Evolutionary conservation across 2,888 invertebrate genomes (phyloP).

Genomic region (Erebia epiphron): DNA sequence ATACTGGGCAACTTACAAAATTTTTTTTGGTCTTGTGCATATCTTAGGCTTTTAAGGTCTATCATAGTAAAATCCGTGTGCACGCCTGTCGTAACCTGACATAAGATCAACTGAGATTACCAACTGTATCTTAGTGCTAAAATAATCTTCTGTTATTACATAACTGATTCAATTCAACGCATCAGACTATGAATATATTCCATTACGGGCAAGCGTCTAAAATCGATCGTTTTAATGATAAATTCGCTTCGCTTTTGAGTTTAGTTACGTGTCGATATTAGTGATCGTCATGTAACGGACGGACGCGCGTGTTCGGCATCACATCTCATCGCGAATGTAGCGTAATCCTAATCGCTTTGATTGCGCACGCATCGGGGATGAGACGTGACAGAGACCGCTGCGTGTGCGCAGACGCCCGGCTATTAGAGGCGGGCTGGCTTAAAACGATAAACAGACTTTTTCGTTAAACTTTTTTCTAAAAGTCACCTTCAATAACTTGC

Average conservation of each 20-base stretch:
- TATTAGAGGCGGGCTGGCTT: neutral
- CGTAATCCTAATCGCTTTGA: slow-evolving; percentile 48
- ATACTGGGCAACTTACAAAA: no score
- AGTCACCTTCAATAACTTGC: no score
- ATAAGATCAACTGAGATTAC: neutral
- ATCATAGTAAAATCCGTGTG: no score
- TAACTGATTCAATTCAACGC: slow-evolving; percentile 21
- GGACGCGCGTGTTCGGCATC: slow-evolving; percentile 47
- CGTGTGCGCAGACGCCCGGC: slow-evolving; percentile 34
- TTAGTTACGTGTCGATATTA: slow-evolving; percentile 75
- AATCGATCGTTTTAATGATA: slow-evolving; percentile 57
- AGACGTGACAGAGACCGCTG: slow-evolving; percentile 50
- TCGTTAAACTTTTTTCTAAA: no score
- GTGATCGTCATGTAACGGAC: slow-evolving; percentile 60
- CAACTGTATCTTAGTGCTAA: neutral
- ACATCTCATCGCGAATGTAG: slow-evolving; percentile 35
- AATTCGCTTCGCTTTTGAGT: slow-evolving; percentile 68
- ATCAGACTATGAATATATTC: slow-evolving; percentile 18
- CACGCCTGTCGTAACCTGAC: no score
- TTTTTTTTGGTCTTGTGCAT: no score
- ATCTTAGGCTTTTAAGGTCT: no score
- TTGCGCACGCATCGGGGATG: slow-evolving; percentile 60
- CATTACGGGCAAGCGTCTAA: slow-evolving; percentile 46
- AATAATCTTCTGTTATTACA: slow-evolving; percentile 6
- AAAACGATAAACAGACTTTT: no score